A percentile compares a stretch with the other conserved stretches of the same genome.
phyloP scores from a whole-genome alignment of 2,113 vertebrate species.

The Phaethon lepturus region DNA sequence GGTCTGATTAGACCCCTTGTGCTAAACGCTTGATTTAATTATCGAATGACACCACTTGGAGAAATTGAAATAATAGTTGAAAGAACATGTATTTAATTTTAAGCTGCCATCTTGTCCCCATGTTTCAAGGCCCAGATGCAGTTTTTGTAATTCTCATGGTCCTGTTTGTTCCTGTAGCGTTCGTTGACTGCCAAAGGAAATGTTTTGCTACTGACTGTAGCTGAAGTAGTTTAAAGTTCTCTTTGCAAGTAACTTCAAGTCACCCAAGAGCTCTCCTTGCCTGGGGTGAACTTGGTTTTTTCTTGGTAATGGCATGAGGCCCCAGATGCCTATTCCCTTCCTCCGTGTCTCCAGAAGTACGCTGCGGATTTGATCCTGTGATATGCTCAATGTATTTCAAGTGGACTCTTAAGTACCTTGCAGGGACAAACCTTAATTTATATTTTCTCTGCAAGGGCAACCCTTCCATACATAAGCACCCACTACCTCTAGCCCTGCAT shows the following conservation, averaged over 20 bases:
- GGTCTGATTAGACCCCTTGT: background rate
- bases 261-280: background rate
- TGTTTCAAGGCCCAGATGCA: background rate
- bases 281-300: background rate
- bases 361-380: background rate
- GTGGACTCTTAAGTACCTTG: background rate
- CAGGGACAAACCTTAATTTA: background rate
- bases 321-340: background rate
- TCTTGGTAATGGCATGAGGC: background rate
- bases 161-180: background rate
- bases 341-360: background rate
- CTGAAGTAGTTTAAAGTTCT: slow-evolving; percentile 3
- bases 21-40: background rate
- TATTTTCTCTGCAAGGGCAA: background rate
- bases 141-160: background rate
- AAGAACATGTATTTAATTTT: background rate
- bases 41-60: background rate
- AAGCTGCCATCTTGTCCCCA: fast-evolving
- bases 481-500: background rate
- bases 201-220: background rate
- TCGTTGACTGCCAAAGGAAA: background rate
- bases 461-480: background rate
- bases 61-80: background rate
- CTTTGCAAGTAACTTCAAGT: slow-evolving; percentile 17
- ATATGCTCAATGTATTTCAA: background rate